Evolutionary conservation across 2,797 vertebrate species (phyloP), one percentile per base, ranked within the genome.

Genomic region (Microctenopoma stevenorrisi): DNA sequence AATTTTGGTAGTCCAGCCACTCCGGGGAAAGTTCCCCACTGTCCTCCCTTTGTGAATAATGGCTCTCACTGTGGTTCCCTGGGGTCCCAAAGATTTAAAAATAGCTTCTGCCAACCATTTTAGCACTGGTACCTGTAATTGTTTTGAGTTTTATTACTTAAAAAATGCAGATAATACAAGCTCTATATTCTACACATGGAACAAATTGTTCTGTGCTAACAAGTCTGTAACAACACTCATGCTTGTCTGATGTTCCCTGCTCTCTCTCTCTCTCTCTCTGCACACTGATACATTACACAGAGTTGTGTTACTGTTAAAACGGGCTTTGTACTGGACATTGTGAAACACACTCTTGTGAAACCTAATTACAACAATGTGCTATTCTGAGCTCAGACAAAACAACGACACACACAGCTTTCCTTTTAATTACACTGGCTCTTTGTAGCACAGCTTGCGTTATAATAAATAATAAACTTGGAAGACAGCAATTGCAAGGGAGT

Each of bases 311-410:
- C 59, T n/a, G n/a, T 3, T 18, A 18, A 22, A 61, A 37, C 56
- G 22, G 22, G 47, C 25, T 4, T 46, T 60, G 57, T 44, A 22
- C 37, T 18, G 26, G 37, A 13, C 11, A 9, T 38, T 42, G 40
- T 42, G 40, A 42, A 42, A 42, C 40, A 42, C 11, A 13, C 12
- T 42, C 12, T 42, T 42, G 37, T 67, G 46, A 56, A 30, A 50
- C 50, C 26, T 79, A 70, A 79, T 68, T 74, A 75, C 69, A 60
- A 33, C 10, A 26, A 42, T 15, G 28, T 47, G 22, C 33, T 33
- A 10, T 40, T 72, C 16, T 62, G n/a, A 66, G 5, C 25, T 1
- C 26, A 28, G 22, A 30, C 26, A 42, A 47, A 35, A 38, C 49
- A 48, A 28, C 25, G 61, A 51, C 26, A 0, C 51, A 28, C 11